Evolutionary conservation across 1,140 invertebrate genomes (phyloP).

Genomic region (Eciton burchellii): DNA sequence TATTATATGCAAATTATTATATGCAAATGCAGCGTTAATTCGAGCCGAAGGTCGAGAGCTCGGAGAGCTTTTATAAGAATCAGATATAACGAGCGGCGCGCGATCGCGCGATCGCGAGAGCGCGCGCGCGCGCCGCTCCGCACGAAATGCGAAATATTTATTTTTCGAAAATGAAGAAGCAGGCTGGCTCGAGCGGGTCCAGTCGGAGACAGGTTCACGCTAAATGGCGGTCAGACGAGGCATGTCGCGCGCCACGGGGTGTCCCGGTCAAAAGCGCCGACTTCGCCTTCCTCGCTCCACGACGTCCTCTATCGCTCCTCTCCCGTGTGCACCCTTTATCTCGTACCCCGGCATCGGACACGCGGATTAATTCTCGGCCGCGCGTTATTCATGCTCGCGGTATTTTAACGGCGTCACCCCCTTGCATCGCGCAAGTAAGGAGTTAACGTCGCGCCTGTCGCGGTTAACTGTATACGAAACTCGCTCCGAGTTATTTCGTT

Average conservation of each 20-base stretch:
- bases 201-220: constrained; percentile 78
- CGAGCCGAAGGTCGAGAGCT: constrained; percentile 45
- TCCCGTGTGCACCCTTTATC: constrained; percentile 60
- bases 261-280: constrained; percentile 78
- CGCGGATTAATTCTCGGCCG: constrained; percentile 64
- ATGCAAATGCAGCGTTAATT: constrained; percentile 50
- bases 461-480: constrained; percentile 4
- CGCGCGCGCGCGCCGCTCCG: constrained; percentile 5
- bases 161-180: constrained; percentile 67
- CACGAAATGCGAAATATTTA: constrained; percentile 43
- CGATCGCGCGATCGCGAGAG: no score
- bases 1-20: constrained; percentile 44
- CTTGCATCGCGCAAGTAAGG: constrained; percentile 64
- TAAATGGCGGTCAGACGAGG: constrained; percentile 80
- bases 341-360: constrained; percentile 20
- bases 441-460: neutral
- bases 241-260: constrained; percentile 81
- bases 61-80: constrained; percentile 45
- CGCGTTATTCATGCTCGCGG: constrained; percentile 54
- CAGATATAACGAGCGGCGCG: constrained; percentile 24
- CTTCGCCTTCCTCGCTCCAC: constrained; percentile 62
- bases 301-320: constrained; percentile 44
- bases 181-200: constrained; percentile 59
- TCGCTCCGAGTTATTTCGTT: constrained; percentile 1
- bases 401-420: constrained; percentile 75